Base-by-base conservation (phyloP, 2,797 vertebrate species). In the Manis javanica region DNA sequence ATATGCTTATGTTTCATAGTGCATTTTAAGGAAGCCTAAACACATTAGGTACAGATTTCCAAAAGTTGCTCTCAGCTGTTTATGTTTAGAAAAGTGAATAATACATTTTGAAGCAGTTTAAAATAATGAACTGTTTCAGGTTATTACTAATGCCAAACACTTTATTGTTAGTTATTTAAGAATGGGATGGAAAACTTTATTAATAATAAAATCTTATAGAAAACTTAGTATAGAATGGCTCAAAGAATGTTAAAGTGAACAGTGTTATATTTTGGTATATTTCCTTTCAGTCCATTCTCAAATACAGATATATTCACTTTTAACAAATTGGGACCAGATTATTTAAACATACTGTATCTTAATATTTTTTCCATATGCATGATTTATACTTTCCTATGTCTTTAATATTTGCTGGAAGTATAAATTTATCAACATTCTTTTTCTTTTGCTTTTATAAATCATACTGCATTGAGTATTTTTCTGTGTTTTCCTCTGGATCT, bases 31-130 rank as follows among this genome's bases (percentile, higher is more conserved):
- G 49, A 77, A 18, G 0, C 34, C 51, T 89, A 81, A 24, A 24
- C 34, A 68, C 63, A 39, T 39, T 93, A 71, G 34, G 74, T 92
- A 68, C 89, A 71, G 72, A 79, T 37, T 85, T 64, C 16, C 9
- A 16, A 84, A 96, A 74, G 46, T 74, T 88, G 16, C 61, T 90
- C n/a, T 64, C 29, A 81, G 21, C 55, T 78, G 37, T 14, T 37
- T 87, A 6, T 91, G 49, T 91, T 88, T 66, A 16, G 63, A 34
- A 94, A 63, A 64, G 37, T 88, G 39, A 94, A 87, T 83, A 83
- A 87, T 83, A 83, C 42, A 51, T 91, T 86, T 91, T 88, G 89
- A 84, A 78, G 16, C 49, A 69, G 68, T 81, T 81, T 81, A 61
- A 96, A 87, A 64, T 91, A 51, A 46, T 46, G 11, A 94, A 84